Percentiles rank a stretch among this genome's conserved stretches.
These are phyloP conservation scores for Sternarchorhynchus goeldii DNA, from an alignment of 2,797 vertebrate species.

Conservation along the genomic window DNA sequence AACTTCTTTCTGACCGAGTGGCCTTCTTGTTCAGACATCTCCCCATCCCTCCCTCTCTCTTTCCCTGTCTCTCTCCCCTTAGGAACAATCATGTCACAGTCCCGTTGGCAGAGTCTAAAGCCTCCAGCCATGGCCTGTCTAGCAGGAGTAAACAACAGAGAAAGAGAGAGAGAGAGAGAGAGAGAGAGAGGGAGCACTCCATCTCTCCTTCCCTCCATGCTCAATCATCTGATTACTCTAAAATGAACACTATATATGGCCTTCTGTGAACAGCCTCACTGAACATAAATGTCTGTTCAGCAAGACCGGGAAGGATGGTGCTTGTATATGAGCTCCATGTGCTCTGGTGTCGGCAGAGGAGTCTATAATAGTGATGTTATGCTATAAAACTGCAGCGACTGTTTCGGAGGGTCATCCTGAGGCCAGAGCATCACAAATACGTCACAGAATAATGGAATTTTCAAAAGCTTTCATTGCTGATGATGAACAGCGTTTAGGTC, in stretches of 20 bases:
- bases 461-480: too few species aligned
- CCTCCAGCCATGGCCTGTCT: constrained; percentile 47
- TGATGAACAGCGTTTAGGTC: too few species aligned
- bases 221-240: constrained; percentile 49
- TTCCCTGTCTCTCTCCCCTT: constrained; percentile 15
- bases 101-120: constrained; percentile 30
- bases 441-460: neutral
- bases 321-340: constrained; percentile 5
- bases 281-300: constrained; percentile 28
- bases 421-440: neutral
- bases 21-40: constrained; percentile 3
- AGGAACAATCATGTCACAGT: constrained; percentile 32
- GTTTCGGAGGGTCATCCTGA: neutral
- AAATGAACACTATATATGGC: constrained; percentile 44
- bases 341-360: constrained; percentile 1
- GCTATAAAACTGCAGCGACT: neutral
- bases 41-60: constrained; percentile 13
- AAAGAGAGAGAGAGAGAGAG: constrained; percentile 32
- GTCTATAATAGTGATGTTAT: constrained; percentile 19
- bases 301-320: neutral
- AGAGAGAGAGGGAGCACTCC: constrained; percentile 39
- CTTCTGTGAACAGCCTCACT: constrained; percentile 45
- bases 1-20: constrained; percentile 1
- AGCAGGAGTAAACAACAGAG: constrained; percentile 50
- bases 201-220: constrained; percentile 33